Conservation (phyloP, 2,888 invertebrate species). For the Aproaerema taeniolella region DNA sequence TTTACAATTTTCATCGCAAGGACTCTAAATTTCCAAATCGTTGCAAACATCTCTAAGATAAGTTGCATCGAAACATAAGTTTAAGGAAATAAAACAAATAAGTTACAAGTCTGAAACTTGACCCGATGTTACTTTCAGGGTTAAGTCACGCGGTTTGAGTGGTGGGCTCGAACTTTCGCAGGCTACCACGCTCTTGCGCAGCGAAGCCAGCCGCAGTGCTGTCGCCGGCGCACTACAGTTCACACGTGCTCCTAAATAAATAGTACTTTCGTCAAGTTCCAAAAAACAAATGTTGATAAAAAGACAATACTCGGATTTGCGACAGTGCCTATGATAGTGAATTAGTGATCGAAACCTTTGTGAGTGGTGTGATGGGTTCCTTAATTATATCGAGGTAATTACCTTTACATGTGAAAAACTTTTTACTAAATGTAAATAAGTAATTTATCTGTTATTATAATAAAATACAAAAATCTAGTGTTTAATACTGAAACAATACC, state of each 20-base stretch:
- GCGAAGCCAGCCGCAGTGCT: conserved; percentile 40
- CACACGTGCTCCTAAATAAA: conserved; percentile 52
- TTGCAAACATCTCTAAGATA: too few species aligned
- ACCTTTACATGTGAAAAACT: conserved; percentile 12
- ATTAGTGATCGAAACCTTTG: conserved; percentile 39
- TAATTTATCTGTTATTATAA: not conserved
- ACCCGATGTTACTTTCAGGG: too few species aligned
- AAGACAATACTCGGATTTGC: too few species aligned
- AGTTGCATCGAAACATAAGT: too few species aligned
- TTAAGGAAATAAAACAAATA: too few species aligned
- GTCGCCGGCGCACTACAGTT: conserved; percentile 40
- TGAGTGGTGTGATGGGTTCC: conserved; percentile 35
- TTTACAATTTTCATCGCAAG: too few species aligned
- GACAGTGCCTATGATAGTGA: conserved; percentile 52
- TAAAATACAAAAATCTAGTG: not conserved
- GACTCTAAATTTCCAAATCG: too few species aligned
- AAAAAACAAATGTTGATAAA: too few species aligned
- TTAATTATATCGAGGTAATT: conserved; percentile 52
- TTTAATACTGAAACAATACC: not conserved
- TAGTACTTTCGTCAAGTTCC: too few species aligned
- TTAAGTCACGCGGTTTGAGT: too few species aligned
- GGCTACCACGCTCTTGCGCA: conserved; percentile 42
- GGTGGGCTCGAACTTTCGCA: conserved; percentile 23
- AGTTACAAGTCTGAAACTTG: too few species aligned
- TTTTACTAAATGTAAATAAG: not conserved